Evolutionary conservation across 1,140 invertebrate species (phyloP).

Genomic region (Eriocheir sinensis): DNA sequence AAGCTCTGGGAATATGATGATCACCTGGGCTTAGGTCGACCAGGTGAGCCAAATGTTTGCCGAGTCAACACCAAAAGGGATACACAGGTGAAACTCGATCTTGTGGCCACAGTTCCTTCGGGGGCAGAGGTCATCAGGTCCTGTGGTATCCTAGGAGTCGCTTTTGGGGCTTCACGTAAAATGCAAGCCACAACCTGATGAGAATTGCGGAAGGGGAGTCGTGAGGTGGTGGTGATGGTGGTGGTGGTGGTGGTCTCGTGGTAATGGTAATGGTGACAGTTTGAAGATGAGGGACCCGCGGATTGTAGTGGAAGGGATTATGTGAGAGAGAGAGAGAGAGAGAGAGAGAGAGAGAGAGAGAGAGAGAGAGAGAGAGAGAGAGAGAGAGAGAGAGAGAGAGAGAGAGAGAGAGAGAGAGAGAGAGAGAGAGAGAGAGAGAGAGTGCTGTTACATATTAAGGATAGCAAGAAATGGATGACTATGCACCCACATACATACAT

Average conservation of each 20-base stretch:
- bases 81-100: not conserved
- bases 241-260: not conserved
- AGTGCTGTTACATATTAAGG: not conserved
- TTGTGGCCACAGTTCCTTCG: not conserved
- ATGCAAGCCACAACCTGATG: not conserved
- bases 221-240: not conserved
- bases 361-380: not conserved
- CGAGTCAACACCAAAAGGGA: not conserved
- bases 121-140: not conserved
- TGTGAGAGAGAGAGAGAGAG: not conserved
- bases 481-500: constrained; percentile 14
- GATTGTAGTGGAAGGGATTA: not conserved
- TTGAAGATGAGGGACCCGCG: too few relatives aligned
- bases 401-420: too few relatives aligned
- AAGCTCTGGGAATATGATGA: not conserved
- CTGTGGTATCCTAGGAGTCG: not conserved
- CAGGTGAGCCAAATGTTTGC: not conserved
- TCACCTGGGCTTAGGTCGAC: not conserved
- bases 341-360: not conserved
- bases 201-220: too few relatives aligned
- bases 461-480: not conserved
- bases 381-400: too few relatives aligned
- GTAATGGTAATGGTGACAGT: not conserved
- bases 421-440: too few relatives aligned
- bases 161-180: not conserved